Evolutionary conservation across 1,140 invertebrate genomes (phyloP).

Genomic region (Cherax destructor): DNA sequence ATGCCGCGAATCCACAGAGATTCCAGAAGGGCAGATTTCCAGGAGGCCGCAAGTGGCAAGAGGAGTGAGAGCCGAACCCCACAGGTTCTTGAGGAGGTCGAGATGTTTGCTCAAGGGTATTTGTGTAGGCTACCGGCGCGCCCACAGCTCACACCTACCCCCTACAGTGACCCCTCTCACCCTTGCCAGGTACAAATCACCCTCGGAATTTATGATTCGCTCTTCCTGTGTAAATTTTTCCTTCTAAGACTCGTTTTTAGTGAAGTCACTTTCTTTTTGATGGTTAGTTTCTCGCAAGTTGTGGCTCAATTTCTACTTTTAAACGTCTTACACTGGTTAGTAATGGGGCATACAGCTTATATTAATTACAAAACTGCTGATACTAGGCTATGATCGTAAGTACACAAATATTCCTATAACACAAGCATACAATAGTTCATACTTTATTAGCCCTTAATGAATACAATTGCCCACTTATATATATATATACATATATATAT

Average conservation of each 20-base stretch:
- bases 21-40: not conserved
- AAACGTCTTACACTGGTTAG: too few species aligned
- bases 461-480: too few species aligned
- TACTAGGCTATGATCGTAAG: too few species aligned
- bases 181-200: slow-evolving; percentile 51
- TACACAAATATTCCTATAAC: too few species aligned
- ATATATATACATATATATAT: too few species aligned
- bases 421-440: too few species aligned
- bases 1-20: not conserved
- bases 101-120: slow-evolving; percentile 54
- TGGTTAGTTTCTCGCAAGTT: too few species aligned
- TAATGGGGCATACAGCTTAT: too few species aligned
- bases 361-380: too few species aligned
- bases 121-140: slow-evolving; percentile 57
- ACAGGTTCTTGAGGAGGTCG: slow-evolving; percentile 2
- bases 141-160: slow-evolving; percentile 27
- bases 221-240: slow-evolving; percentile 25
- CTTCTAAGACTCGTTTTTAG: slow-evolving; percentile 1
- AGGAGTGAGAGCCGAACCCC: not conserved
- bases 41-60: slow-evolving; percentile 1
- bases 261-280: not conserved
- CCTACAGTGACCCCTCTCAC: not conserved
- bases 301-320: too few species aligned
- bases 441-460: too few species aligned
- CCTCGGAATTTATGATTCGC: slow-evolving; percentile 23